Percentiles rank a stretch among this genome's conserved stretches.
These are phyloP conservation scores for Chalcis sispes DNA, from an alignment of 2,888 invertebrate genomes.

Conservation along the genomic window DNA sequence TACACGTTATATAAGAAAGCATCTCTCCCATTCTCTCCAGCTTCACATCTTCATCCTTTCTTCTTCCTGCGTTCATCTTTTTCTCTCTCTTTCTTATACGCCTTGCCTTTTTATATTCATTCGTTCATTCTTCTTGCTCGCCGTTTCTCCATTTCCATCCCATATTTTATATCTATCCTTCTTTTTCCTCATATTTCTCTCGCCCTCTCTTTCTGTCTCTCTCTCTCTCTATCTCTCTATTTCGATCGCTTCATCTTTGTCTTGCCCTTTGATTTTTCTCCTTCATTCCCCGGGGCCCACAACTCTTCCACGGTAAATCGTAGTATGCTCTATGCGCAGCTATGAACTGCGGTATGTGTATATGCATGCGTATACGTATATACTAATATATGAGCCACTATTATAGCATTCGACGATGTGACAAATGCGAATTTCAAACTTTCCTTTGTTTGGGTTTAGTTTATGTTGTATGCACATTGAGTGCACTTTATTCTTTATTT, in stretches of 20 bases:
- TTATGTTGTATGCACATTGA: neutral
- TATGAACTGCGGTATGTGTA: constrained; percentile 5
- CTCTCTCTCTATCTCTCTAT: neutral
- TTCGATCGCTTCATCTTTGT: constrained; percentile 40
- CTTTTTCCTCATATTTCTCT: constrained; percentile 37
- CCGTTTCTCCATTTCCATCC: constrained; percentile 39
- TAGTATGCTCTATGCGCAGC: neutral
- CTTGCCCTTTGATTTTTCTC: constrained; percentile 46
- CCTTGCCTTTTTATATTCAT: no score
- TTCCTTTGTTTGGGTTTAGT: constrained; percentile 30
- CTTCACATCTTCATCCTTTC: constrained; percentile 1
- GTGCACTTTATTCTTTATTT: no score
- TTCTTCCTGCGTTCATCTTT: constrained; percentile 2
- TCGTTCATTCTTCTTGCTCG: constrained; percentile 33
- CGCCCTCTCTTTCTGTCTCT: neutral
- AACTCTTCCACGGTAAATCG: constrained; percentile 49
- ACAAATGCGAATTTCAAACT: constrained; percentile 48
- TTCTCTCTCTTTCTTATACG: neutral
- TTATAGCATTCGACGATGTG: constrained; percentile 46
- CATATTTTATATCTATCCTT: constrained; percentile 50
- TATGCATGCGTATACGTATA: constrained; percentile 14
- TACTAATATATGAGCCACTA: constrained; percentile 33
- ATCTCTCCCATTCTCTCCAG: neutral
- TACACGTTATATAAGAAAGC: neutral
- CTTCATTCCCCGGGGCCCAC: constrained; percentile 43